Evolutionary conservation across 2,113 vertebrate species (phyloP), one percentile per base, ranked within the genome.

Genomic region (Hoplias malabaricus): DNA sequence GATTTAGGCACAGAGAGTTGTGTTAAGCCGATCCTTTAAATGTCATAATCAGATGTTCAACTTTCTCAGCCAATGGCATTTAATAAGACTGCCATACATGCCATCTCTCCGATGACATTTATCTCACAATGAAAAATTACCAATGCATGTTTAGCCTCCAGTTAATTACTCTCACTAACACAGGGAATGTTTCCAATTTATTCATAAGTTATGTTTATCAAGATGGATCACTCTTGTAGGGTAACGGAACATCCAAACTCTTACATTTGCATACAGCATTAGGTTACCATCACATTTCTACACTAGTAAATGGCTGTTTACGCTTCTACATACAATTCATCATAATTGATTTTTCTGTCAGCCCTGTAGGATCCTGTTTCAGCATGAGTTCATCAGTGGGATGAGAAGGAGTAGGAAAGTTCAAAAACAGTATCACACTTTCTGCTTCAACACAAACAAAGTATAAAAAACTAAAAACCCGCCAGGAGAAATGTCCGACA

Each of bases 261-360:
- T 54, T 73, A 33, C 65, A 73, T 81, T 76, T 81, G 69, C 40
- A 75, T 69, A 73, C 69, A 69, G 63, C 61, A 79, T 80, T 79
- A 75, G n/a, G 66, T 65, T 69, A 36, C 66, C 75, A 36, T 81
- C 75, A 79, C 75, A 81, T 80, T 68, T n/a, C n/a, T n/a, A n/a
- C n/a, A n/a, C n/a, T 75, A 72, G 76, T 77, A 81, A 73, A 79
- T 83, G 2, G 74, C 82, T 69, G 69, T 76, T 82, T 78, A 78
- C 57, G 77, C 66, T 77, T 83, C 81, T 74, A 75, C 43, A 80
- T 68, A 50, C 61, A 73, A 84, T 83, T 82, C 42, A 83, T 82
- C 79, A 81, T 78, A 36, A 82, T 78, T 62, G 31, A 79, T 78
- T 82, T 78, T 67, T 67, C 62, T 75, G 67, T 74, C 82, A 71